These are phyloP conservation scores for Osmerus mordax DNA, from an alignment of 2,113 vertebrate species.

Conservation along the genomic window DNA sequence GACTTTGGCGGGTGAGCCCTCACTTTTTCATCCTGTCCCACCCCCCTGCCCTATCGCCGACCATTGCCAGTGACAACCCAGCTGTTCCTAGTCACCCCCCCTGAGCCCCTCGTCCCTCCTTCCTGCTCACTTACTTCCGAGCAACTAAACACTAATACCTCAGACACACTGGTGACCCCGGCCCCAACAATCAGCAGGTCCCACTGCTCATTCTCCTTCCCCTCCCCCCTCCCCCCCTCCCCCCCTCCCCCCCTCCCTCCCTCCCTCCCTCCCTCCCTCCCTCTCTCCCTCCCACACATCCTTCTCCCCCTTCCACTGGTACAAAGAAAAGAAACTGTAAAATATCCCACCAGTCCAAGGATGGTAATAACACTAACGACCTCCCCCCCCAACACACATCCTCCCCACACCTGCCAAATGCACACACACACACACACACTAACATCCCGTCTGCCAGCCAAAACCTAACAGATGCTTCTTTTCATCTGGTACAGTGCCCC, in stretches of 20 bases:
- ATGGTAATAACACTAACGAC: slow-evolving; percentile 7
- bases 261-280: not conserved
- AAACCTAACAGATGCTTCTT: slow-evolving; percentile 54
- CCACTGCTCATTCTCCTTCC: slow-evolving; percentile 9
- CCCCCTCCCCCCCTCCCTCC: slow-evolving; percentile 23
- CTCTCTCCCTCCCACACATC: not conserved
- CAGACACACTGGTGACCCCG: slow-evolving; percentile 45
- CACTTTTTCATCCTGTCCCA: too few relatives aligned
- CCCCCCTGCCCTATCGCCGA: slow-evolving; percentile 30
- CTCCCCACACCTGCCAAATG: slow-evolving; percentile 5
- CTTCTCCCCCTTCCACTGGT: slow-evolving; percentile 1
- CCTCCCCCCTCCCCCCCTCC: slow-evolving; percentile 39
- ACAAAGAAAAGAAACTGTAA: slow-evolving; percentile 37
- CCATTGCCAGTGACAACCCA: slow-evolving; percentile 29
- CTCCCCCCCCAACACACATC: slow-evolving; percentile 19
- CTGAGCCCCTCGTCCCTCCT: slow-evolving; percentile 14
- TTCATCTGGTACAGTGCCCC: slow-evolving; percentile 31
- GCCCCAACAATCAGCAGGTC: slow-evolving; percentile 47
- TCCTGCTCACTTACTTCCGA: slow-evolving; percentile 45
- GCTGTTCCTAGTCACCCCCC: slow-evolving; percentile 49
- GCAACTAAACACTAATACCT: slow-evolving; percentile 56
- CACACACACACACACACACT: too few relatives aligned
- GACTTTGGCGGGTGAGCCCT: slow-evolving; percentile 24
- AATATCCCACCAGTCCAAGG: slow-evolving; percentile 32
- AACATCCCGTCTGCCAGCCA: not conserved